Evolutionary conservation across 2,113 vertebrate species (phyloP).

Genomic region (Platichthys stellatus): DNA sequence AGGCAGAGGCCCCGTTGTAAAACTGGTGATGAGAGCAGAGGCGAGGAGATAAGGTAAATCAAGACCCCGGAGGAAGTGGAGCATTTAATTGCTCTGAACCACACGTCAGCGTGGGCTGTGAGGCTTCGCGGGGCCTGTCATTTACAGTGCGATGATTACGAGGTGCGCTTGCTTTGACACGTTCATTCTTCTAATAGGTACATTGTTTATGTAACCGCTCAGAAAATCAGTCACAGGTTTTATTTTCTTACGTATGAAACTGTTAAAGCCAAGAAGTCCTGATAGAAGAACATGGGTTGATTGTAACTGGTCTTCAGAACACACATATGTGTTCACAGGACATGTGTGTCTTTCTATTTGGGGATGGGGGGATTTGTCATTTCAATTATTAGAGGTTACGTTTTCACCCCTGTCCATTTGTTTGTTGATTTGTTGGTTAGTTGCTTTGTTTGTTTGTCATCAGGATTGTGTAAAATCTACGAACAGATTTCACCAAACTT

Average conservation of each 20-base stretch:
- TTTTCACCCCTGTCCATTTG: too few species aligned
- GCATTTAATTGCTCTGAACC: constrained; percentile 77
- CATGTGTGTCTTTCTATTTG: too few species aligned
- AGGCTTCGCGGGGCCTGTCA: constrained; percentile 69
- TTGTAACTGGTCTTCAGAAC: not conserved
- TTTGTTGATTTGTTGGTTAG: too few species aligned
- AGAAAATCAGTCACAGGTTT: constrained; percentile 35
- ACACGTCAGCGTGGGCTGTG: constrained; percentile 65
- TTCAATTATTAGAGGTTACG: too few species aligned
- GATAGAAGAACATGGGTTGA: too few species aligned
- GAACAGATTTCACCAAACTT: too few species aligned
- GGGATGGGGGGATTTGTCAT: too few species aligned
- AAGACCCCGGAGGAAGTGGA: constrained; percentile 70
- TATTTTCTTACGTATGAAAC: constrained; percentile 10
- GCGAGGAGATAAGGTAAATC: constrained; percentile 75
- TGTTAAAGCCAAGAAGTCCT: not conserved
- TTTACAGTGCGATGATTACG: constrained; percentile 63
- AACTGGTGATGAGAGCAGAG: constrained; percentile 59
- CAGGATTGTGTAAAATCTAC: too few species aligned
- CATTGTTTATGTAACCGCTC: constrained; percentile 59
- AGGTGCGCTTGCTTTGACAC: constrained; percentile 69
- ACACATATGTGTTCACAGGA: not conserved
- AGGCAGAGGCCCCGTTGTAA: constrained; percentile 60
- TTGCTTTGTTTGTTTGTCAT: too few species aligned
- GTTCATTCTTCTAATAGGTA: constrained; percentile 63